These are phyloP conservation scores for Peromyscus maniculatus DNA, from an alignment of 2,113 vertebrate genomes.

Conservation along the genomic window DNA sequence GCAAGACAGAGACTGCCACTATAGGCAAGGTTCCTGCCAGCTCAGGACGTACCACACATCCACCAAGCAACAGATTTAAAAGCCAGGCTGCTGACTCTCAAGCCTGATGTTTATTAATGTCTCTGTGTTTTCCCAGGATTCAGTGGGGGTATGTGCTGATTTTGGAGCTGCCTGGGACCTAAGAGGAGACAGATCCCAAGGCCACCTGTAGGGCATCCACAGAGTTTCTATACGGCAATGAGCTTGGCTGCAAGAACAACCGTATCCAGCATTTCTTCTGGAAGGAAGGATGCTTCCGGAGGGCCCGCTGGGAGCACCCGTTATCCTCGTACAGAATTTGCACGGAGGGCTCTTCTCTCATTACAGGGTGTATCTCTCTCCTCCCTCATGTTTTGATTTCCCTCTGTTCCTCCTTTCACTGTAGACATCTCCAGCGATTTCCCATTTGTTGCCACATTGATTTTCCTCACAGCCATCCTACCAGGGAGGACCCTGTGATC, in stretches of 20 bases:
- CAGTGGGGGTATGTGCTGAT: not conserved
- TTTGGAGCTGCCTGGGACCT: not conserved
- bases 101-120: not conserved
- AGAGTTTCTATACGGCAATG: not conserved
- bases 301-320: fast-evolving
- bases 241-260: not conserved
- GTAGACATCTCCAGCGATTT: not conserved
- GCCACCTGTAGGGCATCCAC: not conserved
- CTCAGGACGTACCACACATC: not conserved
- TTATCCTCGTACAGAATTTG: not conserved
- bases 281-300: not conserved
- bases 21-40: too few relatives aligned
- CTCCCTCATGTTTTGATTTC: not conserved
- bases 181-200: not conserved
- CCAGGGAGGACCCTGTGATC: not conserved
- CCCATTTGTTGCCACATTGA: not conserved
- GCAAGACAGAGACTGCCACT: not conserved
- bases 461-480: not conserved
- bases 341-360: not conserved
- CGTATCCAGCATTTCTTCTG: not conserved
- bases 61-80: not conserved
- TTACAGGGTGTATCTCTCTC: not conserved
- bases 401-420: not conserved
- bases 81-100: not conserved
- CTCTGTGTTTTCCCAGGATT: not conserved